phyloP scores from a whole-genome alignment of 2,888 invertebrate species.

The Macrosoma leucophasiata region DNA sequence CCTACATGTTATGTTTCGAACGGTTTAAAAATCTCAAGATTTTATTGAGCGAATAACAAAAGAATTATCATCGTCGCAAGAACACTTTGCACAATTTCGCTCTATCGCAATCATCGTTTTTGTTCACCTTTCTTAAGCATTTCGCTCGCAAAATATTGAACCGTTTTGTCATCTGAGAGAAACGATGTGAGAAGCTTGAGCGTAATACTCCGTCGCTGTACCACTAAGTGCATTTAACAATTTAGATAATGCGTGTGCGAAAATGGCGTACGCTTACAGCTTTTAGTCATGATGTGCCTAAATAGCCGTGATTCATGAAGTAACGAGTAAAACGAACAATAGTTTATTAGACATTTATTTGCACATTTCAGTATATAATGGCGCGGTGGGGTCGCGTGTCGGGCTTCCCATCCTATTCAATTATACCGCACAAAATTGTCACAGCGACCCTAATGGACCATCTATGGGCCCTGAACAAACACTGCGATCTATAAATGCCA shows the following conservation, averaged over 20 bases:
- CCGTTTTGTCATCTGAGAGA: no score
- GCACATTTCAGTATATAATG: constrained; percentile 45
- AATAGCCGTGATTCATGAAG: constrained; percentile 47
- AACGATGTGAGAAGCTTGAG: constrained; percentile 2
- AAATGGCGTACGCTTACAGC: constrained; percentile 42
- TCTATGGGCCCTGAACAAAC: constrained; percentile 62
- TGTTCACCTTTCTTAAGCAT: no score
- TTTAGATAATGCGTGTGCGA: constrained; percentile 58
- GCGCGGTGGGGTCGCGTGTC: constrained; percentile 55
- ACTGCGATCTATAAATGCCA: constrained; percentile 50
- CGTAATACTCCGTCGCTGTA: constrained; percentile 30
- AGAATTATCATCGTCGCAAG: no score
- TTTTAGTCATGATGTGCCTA: constrained; percentile 41
- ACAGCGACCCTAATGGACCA: constrained; percentile 62
- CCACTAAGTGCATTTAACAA: constrained; percentile 58
- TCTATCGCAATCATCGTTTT: no score
- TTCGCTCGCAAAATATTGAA: no score
- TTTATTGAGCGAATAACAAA: no score
- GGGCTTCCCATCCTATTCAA: constrained; percentile 64
- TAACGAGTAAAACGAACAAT: constrained; percentile 46
- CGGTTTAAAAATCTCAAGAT: no score
- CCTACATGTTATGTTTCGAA: constrained; percentile 29
- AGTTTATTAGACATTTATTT: constrained; percentile 59
- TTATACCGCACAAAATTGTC: constrained; percentile 63
- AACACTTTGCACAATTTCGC: no score